Evolutionary conservation across 2,797 vertebrate genomes (phyloP), one percentile per base, ranked within the genome.

Genomic region (Eulemur albifrons): DNA sequence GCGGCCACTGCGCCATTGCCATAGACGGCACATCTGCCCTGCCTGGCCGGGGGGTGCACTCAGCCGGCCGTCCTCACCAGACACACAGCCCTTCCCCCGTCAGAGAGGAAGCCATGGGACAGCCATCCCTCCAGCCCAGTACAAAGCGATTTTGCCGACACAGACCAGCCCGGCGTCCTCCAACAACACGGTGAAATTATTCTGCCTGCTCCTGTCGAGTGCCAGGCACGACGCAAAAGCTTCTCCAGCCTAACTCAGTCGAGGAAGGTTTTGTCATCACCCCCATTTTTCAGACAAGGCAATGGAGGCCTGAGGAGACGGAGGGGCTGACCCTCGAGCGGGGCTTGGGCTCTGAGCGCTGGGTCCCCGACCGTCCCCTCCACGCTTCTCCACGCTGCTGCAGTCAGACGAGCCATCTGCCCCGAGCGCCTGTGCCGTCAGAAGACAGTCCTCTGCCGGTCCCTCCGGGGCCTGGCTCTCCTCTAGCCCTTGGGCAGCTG

Each of bases 401-500:
- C 30, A 3, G 61, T 32, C 30, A 32, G 30, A 8, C 7, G 18
- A 50, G 17, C 20, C 30, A 77, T 8, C 6, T 8, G 43, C 43
- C 70, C 59, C 1, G 20, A 1, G 57, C 2, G 0, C 17, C 72
- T 4, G 43, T 10, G 35, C 30, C 45, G 0, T 4, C 0, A 0
- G 0, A n/a, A 27, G 48, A 9, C 11, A 2, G 0, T 1, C 35
- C 0, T 32, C 91, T 3, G 0, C 38, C 23, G 15, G 38, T 9
- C 45, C 30, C 30, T 5, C 14, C 27, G 23, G 30, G 59, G 25
- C 1, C 23, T 2, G 8, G 38, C 70, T 32, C 70, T 35, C 23
- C 40, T 3, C 0, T 2, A 6, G 35, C 18, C 35, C 8, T 20
- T 14, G 0, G 20, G 30, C 2, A 0, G 73, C 43, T 35, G 7